These are phyloP conservation scores for Mellilla xanthometata DNA, from an alignment of 2,888 invertebrate genomes.

Conservation along the genomic window DNA sequence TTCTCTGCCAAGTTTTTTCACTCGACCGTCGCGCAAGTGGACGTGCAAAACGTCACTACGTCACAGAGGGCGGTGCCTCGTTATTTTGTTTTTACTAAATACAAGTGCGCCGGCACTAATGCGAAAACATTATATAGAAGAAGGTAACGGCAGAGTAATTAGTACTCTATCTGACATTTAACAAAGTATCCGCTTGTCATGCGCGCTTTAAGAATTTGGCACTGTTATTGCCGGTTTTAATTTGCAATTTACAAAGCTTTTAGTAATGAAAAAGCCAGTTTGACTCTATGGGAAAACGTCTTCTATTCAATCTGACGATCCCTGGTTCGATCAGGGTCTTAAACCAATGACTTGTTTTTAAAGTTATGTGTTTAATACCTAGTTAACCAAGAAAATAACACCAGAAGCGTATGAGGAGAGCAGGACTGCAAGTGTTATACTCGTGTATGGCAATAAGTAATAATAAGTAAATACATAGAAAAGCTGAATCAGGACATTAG, in stretches of 20 bases:
- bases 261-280: no score
- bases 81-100: constrained; percentile 18
- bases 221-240: background rate
- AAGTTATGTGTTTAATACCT: no score
- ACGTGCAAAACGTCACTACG: constrained; percentile 48
- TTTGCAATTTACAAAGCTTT: no score
- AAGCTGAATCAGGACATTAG: constrained; percentile 4
- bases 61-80: constrained; percentile 38
- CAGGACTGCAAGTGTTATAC: constrained; percentile 29
- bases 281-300: no score
- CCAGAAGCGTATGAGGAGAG: no score
- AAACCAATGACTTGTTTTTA: no score
- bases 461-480: background rate
- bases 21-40: constrained; percentile 47
- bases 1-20: constrained; percentile 70
- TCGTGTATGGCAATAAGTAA: background rate
- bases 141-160: background rate
- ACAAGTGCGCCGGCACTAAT: constrained; percentile 23
- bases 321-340: no score
- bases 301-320: no score
- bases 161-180: constrained; percentile 4
- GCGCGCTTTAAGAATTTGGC: constrained; percentile 1
- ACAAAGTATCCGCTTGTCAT: constrained; percentile 5
- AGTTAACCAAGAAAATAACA: no score
- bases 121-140: constrained; percentile 17